Conservation (phyloP, 2,797 vertebrate genomes). For the Alfaro cultratus region DNA sequence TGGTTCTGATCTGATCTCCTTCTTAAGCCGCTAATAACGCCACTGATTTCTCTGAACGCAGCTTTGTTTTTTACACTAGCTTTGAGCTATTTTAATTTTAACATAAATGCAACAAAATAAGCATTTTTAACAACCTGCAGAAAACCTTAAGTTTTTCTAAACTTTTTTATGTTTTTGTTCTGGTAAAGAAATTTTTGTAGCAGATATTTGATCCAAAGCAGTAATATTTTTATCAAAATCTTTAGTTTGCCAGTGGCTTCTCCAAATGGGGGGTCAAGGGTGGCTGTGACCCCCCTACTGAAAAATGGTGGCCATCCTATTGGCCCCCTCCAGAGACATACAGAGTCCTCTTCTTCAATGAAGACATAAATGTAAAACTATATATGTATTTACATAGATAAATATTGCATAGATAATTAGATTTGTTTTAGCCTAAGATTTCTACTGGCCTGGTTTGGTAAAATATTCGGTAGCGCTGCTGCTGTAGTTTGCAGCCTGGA, state of each 20-base stretch:
- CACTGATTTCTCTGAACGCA: not conserved
- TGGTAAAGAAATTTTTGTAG: not conserved
- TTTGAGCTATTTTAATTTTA: not conserved
- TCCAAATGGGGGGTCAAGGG: too few relatives aligned
- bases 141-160: not conserved
- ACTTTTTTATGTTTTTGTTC: not conserved
- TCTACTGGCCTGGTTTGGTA: too few relatives aligned
- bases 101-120: not conserved
- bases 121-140: not conserved
- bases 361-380: too few relatives aligned
- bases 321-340: too few relatives aligned
- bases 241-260: not conserved
- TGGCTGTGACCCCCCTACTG: too few relatives aligned
- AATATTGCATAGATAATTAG: too few relatives aligned
- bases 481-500: too few relatives aligned
- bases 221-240: not conserved
- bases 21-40: slow-evolving; percentile 21
- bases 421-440: too few relatives aligned
- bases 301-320: too few relatives aligned
- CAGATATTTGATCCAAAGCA: not conserved
- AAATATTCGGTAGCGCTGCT: too few relatives aligned
- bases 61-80: not conserved
- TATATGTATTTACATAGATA: too few relatives aligned
- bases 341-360: too few relatives aligned
- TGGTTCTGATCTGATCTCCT: slow-evolving; percentile 2